phyloP scores from a whole-genome alignment of 2,113 vertebrate species.

The Vireo altiloquus region DNA sequence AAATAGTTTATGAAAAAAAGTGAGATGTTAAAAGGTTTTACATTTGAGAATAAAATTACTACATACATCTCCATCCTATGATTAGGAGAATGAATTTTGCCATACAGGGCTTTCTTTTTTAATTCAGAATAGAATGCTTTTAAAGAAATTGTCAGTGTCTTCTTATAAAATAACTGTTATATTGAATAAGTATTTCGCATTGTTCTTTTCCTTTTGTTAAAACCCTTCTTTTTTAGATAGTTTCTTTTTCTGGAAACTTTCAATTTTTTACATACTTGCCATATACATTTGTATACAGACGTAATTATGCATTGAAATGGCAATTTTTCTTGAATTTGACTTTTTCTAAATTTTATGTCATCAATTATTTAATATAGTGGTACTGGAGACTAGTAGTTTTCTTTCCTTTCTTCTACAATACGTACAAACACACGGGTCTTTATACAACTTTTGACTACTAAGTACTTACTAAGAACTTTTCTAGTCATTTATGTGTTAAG shows the following conservation, averaged over 20 bases:
- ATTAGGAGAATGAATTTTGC: background rate
- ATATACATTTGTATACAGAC: background rate
- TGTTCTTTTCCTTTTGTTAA: background rate
- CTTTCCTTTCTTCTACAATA: background rate
- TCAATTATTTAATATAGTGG: background rate
- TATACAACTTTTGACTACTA: background rate
- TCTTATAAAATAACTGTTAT: background rate
- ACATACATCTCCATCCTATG: background rate
- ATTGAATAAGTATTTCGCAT: background rate
- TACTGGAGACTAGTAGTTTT: background rate
- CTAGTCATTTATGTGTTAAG: background rate
- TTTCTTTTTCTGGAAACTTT: background rate
- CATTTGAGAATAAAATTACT: background rate
- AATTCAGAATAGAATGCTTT: background rate
- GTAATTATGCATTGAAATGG: background rate
- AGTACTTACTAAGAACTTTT: background rate
- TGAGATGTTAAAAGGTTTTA: background rate
- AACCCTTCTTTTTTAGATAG: background rate
- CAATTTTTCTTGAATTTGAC: background rate
- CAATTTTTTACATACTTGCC: background rate
- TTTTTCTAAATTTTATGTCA: background rate
- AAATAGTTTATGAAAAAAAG: background rate
- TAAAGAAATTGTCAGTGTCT: background rate
- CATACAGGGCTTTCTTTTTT: background rate
- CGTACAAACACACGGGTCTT: rapidly evolving